Evolutionary conservation across 1,140 invertebrate species (phyloP), one percentile per base, ranked within the genome.

Genomic region (Drosophila repletoides): DNA sequence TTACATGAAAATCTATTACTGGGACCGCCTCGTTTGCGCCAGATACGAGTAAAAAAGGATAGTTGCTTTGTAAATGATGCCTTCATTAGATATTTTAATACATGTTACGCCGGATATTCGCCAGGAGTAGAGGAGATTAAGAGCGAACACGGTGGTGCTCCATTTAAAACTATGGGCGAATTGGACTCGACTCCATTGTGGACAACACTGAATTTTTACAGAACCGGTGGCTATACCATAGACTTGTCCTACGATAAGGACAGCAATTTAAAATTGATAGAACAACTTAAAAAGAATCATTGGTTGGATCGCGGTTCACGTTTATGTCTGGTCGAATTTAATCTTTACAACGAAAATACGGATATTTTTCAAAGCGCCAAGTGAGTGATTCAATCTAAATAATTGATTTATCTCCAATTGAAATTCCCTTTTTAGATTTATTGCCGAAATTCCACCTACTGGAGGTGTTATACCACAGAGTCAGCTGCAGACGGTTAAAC

Each of bases 271-370:
- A 10, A 56, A 0, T 59, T 34, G 3, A 38, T 89, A 3, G 33
- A 31, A 0, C 3, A 53, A 0, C 52, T 89, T 0, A 73, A 46
- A 14, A 4, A 43, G 0, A 3, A 3, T 1, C 56, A 79, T 15
- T 89, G 88, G 88, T 33, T 89, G 0, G 88, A 89, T 55, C 72
- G 83, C 2, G 88, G 76, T 0, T 75, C 88, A 0, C 60, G 88
- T 1, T 28, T 89, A 0, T 60, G 74, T 34, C 5, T 89, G 1
- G 6, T 89, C 0, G 88, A 89, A 36, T 89, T 89, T 5, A 86
- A 71, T 65, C 38, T 89, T 2, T 89, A 52, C 24, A 89, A 89
- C 34, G 66, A 70, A 3, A 89, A 89, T 40, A 72, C 64, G 3
- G 61, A 88, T 40, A 58, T 88, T 0, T 81, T 88, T 34, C 74